Evolutionary conservation across 2,113 vertebrate genomes (phyloP), one percentile per base, ranked within the genome.

Genomic region (Tonatia bakeri): DNA sequence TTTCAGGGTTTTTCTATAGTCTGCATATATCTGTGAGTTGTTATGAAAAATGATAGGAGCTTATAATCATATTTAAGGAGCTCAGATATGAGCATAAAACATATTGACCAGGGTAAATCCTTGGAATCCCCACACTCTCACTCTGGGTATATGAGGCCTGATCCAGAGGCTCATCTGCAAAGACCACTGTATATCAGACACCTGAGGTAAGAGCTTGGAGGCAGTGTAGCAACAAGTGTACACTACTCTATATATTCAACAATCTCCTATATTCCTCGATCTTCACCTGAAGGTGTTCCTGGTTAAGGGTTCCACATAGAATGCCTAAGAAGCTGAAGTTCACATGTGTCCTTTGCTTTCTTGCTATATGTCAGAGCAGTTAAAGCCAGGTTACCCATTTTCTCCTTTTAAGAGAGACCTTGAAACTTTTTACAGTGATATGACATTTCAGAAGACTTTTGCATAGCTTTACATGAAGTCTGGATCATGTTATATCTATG

Each of bases 391-490:
- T 88, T 10, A 33, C 1, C 0, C 20, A 1, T 90, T 45, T 90
- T 73, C 47, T 87, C 45, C 40, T 77, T 83, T 95, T 73, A 45
- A 3, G 2, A 65, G 14, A 67, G 13, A 75, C 61, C 0, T 38
- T 69, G 12, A 3, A 13, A 0, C 11, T 38, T 76, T 81, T 72
- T 33, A 19, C 3, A 52, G 19, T 26, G 7, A n/a, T 11, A 69
- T 43, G 7, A 33, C 31, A 50, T 45, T 79, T 13, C 19, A n/a
- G 14, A 76, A 83, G 45, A 50, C 1, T 10, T 80, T 33, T 45
- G 1, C 14, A 59, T 28, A 10, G 12, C 33, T 43, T n/a, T 3
- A 33, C 1, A n/a, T n/a, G 36, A 33, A 20, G 0, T 45, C 33
- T 56, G 40, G 15, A 45, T n/a, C 1, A 61, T n/a, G 54, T 56